Base-by-base conservation (phyloP, 2,888 invertebrate species). In the Acrobasis repandana region DNA sequence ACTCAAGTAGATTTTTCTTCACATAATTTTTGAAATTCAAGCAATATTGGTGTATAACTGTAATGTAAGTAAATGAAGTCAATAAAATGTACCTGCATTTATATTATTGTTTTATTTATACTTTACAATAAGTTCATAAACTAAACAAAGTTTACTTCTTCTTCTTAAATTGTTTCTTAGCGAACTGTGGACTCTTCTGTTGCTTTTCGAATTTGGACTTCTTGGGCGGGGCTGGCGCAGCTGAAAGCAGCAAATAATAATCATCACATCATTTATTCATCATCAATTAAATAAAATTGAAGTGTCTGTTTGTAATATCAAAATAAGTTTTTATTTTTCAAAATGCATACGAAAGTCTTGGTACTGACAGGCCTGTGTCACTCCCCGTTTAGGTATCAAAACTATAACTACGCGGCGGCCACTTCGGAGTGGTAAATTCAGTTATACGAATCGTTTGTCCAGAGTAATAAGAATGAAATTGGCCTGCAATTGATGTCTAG, bases 131-230 rank as follows among this genome's bases (percentile, higher is more conserved):
- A 48, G 33, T 59, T n/a, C 43, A 10, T 43, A 46, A 46, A 46
- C 47, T 49, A 61, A 36, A 58, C 16, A 34, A 28, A 28, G 28
- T 68, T 77, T 74, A 82, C 72, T 84, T 79, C 66, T 82, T 87
- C 75, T 85, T 89, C 64, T 88, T 90, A 61, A 87, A 84, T 61
- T 84, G 82, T 69, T 88, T 88, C 64, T 84, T 85, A 57, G 76
- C 66, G 1, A 82, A 67, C 80, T 83, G 60, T 83, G 81, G 4
- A 51, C 57, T 61, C 54, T 76, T 78, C 28, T 68, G 73, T 69
- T 82, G 80, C 64, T 88, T 90, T 63, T 88, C 89, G 67, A 88
- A 90, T 64, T 88, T 90, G 0, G 77, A 75, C 65, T 87, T 90
- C 67, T 88, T 88, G 0, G 75, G 58, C n/a, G 72, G 61, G 2